Percentiles rank a stretch among this genome's conserved stretches.
These are phyloP conservation scores for Numenius arquata DNA, from an alignment of 2,113 vertebrate genomes.

Conservation along the genomic window DNA sequence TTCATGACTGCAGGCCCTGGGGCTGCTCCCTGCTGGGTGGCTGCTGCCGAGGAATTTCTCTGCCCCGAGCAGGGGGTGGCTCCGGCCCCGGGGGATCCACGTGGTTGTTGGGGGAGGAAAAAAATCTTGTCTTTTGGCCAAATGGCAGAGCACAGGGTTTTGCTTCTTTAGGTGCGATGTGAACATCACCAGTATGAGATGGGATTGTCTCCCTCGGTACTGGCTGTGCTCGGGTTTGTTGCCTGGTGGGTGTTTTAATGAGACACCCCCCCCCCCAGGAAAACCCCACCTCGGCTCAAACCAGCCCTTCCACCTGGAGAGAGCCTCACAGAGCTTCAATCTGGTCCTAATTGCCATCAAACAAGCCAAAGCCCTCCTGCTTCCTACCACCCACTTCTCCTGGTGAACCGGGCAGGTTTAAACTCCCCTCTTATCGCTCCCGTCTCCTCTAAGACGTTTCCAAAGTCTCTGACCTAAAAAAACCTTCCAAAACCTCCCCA, in stretches of 20 bases:
- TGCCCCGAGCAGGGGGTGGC: neutral
- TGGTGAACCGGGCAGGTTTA: neutral
- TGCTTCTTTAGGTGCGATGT: neutral
- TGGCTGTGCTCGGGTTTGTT: neutral
- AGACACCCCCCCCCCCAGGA: neutral
- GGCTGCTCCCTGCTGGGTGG: neutral
- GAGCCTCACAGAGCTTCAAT: fast-evolving
- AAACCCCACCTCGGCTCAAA: neutral
- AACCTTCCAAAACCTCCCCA: neutral
- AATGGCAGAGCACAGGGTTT: neutral
- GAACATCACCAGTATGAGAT: fast-evolving
- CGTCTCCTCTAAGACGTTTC: neutral
- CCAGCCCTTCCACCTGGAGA: neutral
- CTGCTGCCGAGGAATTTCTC: neutral
- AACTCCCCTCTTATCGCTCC: neutral
- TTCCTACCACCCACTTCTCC: neutral
- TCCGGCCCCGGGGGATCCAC: neutral
- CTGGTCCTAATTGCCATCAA: neutral
- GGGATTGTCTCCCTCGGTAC: neutral
- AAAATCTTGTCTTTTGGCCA: neutral
- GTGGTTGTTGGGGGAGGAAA: neutral
- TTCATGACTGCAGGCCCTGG: neutral
- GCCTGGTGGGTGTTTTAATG: neutral
- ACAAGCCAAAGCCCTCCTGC: neutral
- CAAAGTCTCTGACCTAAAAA: neutral